These are phyloP conservation scores for Euura lappo DNA, from an alignment of 1,140 invertebrate species.

Conservation along the genomic window DNA sequence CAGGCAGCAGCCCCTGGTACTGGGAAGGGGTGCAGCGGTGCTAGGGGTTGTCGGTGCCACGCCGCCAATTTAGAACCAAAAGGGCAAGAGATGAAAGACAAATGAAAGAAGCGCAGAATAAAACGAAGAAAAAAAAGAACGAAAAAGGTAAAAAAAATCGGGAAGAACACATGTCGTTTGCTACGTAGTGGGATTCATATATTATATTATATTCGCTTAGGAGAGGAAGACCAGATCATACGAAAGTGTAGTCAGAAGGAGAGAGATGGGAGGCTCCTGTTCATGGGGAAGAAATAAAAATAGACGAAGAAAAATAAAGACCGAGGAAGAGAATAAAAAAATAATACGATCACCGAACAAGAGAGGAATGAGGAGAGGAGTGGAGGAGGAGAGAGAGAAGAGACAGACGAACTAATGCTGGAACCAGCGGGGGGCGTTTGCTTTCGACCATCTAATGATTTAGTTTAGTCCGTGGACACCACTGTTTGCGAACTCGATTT, in stretches of 20 bases:
- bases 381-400: conserved; percentile 33
- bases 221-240: background rate
- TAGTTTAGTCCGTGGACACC: conserved; percentile 39
- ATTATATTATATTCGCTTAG: conserved; percentile 26
- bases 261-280: conserved; percentile 1
- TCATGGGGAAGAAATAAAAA: background rate
- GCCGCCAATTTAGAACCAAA: background rate
- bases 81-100: background rate
- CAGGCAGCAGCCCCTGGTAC: background rate
- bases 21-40: too few relatives aligned
- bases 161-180: conserved; percentile 60
- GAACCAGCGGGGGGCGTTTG: conserved; percentile 49
- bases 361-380: conserved; percentile 19
- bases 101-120: conserved; percentile 6
- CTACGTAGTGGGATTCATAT: conserved; percentile 59
- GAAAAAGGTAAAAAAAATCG: conserved; percentile 33
- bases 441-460: conserved; percentile 57
- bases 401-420: conserved; percentile 59
- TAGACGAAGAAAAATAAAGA: background rate
- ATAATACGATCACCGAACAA: conserved; percentile 23
- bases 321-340: conserved; percentile 29
- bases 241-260: background rate
- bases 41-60: background rate
- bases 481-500: conserved; percentile 44
- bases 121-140: conserved; percentile 18